Evolutionary conservation across 2,888 invertebrate species (phyloP).

Genomic region (Autographa pulchrina): DNA sequence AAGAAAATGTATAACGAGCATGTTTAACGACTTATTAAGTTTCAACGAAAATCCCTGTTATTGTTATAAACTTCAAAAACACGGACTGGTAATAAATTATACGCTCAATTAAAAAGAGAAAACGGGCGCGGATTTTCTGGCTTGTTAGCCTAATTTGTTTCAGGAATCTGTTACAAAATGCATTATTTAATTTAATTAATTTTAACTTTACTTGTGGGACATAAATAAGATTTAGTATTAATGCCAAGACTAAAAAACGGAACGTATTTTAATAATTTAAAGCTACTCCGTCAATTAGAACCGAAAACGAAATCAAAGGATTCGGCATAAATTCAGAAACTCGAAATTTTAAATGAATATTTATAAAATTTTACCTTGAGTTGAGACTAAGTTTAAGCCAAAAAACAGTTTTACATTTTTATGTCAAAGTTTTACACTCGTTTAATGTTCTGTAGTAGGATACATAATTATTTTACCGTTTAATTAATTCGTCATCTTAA

Average conservation of each 20-base stretch:
- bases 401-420: not conserved
- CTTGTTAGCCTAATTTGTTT: constrained; percentile 69
- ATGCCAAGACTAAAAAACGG: not conserved
- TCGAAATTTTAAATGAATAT: not conserved
- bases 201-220: constrained; percentile 7
- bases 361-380: not conserved
- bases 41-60: constrained; percentile 31
- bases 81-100: constrained; percentile 65
- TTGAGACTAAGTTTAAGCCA: not conserved
- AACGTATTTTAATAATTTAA: not conserved
- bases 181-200: constrained; percentile 45
- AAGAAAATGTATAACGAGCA: not conserved
- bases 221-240: not conserved
- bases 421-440: not conserved
- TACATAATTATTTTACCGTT: not conserved
- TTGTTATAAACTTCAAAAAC: constrained; percentile 54
- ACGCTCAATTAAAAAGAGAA: constrained; percentile 72
- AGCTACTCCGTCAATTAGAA: not conserved
- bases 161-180: constrained; percentile 61
- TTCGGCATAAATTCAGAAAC: not conserved
- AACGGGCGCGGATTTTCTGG: constrained; percentile 63
- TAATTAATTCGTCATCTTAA: not conserved
- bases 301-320: not conserved
- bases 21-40: constrained; percentile 23
- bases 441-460: not conserved